Percentiles rank a stretch among this genome's conserved stretches.
These are phyloP conservation scores for Emberiza fucata DNA, from an alignment of 2,113 vertebrate genomes.

Conservation along the genomic window DNA sequence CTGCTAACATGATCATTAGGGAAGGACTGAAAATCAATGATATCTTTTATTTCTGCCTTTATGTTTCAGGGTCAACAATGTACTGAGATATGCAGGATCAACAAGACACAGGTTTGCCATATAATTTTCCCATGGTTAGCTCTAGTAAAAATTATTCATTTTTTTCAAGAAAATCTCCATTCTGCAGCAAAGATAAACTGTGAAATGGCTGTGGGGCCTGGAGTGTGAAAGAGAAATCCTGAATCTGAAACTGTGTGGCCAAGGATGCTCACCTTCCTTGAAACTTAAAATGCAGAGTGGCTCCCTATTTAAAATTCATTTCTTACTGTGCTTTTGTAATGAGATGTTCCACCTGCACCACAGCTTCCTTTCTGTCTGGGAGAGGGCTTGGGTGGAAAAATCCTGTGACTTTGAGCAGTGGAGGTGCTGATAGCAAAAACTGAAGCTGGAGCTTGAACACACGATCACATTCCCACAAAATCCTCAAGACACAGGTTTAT, in stretches of 20 bases:
- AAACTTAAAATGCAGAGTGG: not conserved
- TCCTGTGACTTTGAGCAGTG: not conserved
- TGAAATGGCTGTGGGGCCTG: not conserved
- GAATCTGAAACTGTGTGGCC: not conserved
- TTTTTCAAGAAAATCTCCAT: not conserved
- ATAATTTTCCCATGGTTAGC: not conserved
- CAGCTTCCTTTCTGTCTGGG: not conserved
- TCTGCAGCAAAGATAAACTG: not conserved
- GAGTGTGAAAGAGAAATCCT: not conserved
- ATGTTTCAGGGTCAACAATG: not conserved
- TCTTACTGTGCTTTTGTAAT: not conserved
- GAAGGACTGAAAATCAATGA: slow-evolving; percentile 34
- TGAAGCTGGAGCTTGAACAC: not conserved
- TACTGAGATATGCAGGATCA: not conserved
- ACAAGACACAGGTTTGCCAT: not conserved
- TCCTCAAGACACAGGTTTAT: not conserved
- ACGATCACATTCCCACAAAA: not conserved
- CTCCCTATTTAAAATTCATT: not conserved
- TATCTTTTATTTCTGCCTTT: not conserved
- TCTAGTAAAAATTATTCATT: not conserved
- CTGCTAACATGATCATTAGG: slow-evolving; percentile 15
- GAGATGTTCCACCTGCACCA: not conserved
- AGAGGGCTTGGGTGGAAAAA: not conserved
- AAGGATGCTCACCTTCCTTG: not conserved
- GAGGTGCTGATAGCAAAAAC: not conserved